Percentiles rank a stretch among this genome's conserved stretches.
Conservation (phyloP, 2,888 invertebrate species). For the Lycocerus yunnanus region DNA sequence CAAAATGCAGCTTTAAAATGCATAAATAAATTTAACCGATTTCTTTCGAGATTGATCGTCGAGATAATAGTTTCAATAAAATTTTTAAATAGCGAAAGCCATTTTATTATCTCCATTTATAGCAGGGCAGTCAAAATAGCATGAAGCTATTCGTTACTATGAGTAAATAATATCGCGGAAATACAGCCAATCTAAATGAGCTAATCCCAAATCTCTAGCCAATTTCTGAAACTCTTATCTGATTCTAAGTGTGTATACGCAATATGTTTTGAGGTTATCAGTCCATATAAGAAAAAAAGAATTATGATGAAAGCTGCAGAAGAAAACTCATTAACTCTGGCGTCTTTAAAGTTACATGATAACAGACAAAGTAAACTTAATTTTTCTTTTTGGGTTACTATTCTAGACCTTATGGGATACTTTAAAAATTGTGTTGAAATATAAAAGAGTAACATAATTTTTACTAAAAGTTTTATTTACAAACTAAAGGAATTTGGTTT, state of each 20-base stretch:
- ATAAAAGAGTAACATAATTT: not conserved
- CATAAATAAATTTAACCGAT: not conserved
- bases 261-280: conserved; percentile 31
- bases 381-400: conserved; percentile 5
- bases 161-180: conserved; percentile 7
- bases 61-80: not conserved
- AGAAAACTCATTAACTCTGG: conserved; percentile 15
- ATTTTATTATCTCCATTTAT: not conserved
- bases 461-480: not conserved
- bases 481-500: not conserved
- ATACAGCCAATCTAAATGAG: conserved; percentile 37
- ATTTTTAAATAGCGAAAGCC: not conserved
- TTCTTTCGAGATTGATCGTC: not conserved
- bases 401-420: not conserved
- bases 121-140: not conserved
- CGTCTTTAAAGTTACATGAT: conserved; percentile 13
- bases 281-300: conserved; percentile 24
- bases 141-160: not conserved
- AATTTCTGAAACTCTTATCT: conserved; percentile 37
- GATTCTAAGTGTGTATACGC: conserved; percentile 33
- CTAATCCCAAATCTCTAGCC: conserved; percentile 37
- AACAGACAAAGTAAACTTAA: conserved; percentile 18
- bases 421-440: not conserved
- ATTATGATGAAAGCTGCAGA: conserved; percentile 19
- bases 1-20: not conserved